These are phyloP conservation scores for Cryptus armator DNA, from an alignment of 2,888 invertebrate species.

Conservation along the genomic window DNA sequence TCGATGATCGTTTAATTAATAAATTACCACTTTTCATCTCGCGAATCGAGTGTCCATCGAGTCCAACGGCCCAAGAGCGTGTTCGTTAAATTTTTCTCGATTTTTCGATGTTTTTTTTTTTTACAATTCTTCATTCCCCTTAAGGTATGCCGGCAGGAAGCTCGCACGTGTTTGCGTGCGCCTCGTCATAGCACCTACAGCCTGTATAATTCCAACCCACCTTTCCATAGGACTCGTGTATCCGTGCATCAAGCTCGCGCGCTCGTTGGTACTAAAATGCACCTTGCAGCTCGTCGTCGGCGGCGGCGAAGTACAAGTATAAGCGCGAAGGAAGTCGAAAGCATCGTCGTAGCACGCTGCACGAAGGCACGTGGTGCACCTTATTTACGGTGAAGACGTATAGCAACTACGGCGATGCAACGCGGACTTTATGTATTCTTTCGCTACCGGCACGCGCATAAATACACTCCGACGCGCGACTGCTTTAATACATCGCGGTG, in stretches of 20 bases:
- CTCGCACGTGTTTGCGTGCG: slow-evolving; percentile 7
- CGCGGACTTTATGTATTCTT: not conserved
- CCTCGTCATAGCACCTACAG: not conserved
- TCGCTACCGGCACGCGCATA: slow-evolving; percentile 48
- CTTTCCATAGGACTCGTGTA: not conserved
- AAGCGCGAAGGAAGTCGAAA: slow-evolving; percentile 18
- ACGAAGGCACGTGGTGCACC: slow-evolving; percentile 32
- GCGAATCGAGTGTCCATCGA: not conserved
- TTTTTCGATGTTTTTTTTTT: not conserved
- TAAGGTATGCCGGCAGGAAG: not conserved
- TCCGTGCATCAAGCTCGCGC: slow-evolving; percentile 38
- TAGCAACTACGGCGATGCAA: slow-evolving; percentile 23
- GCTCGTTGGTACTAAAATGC: slow-evolving; percentile 34
- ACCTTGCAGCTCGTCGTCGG: slow-evolving; percentile 33
- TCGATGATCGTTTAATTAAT: too few species aligned
- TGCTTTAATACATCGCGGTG: slow-evolving; percentile 7
- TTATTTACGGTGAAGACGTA: slow-evolving; percentile 43
- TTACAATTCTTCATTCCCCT: not conserved
- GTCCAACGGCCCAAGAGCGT: too few species aligned
- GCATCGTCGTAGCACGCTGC: not conserved
- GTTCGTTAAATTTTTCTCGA: not conserved
- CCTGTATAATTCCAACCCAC: not conserved
- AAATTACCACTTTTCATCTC: too few species aligned
- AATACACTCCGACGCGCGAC: slow-evolving; percentile 42
- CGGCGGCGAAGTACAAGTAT: not conserved